These are phyloP conservation scores for Pollenia griseotomentosa DNA, from an alignment of 2,888 invertebrate genomes.

Conservation along the genomic window DNA sequence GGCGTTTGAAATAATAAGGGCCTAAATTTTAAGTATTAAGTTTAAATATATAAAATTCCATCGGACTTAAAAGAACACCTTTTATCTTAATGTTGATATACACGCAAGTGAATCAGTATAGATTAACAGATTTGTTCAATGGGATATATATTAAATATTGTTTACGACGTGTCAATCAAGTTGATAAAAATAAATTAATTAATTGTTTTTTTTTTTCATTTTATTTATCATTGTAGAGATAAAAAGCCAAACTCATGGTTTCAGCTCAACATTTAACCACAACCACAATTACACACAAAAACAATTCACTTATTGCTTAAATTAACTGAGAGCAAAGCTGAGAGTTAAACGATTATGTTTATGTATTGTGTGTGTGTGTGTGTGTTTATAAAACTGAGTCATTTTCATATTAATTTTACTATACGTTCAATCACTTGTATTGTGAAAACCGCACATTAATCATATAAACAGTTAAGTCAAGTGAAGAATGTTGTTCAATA, in stretches of 20 bases:
- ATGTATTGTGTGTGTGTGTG: neutral
- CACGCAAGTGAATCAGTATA: no score
- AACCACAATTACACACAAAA: conserved; percentile 6
- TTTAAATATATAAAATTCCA: no score
- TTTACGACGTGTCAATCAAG: conserved; percentile 52
- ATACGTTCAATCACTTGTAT: neutral
- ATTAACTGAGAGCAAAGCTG: neutral
- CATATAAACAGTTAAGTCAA: conserved; percentile 29
- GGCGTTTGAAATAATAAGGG: no score
- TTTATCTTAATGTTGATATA: no score
- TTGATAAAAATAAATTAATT: conserved; percentile 56
- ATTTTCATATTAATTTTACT: no score
- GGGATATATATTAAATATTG: neutral
- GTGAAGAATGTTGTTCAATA: conserved; percentile 14
- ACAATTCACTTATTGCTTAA: neutral
- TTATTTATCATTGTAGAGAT: conserved; percentile 50
- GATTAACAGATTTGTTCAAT: no score
- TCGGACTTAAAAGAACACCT: no score
- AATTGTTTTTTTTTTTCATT: conserved; percentile 16
- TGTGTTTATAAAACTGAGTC: no score
- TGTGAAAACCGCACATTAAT: neutral
- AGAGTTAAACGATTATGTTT: neutral
- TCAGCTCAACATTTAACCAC: conserved; percentile 2
- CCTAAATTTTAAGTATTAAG: no score
- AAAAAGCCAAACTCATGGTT: neutral